A percentile compares a stretch with the other conserved stretches of the same genome.
phyloP scores from a whole-genome alignment of 1,140 invertebrate species.

The Nautilus pompilius region DNA sequence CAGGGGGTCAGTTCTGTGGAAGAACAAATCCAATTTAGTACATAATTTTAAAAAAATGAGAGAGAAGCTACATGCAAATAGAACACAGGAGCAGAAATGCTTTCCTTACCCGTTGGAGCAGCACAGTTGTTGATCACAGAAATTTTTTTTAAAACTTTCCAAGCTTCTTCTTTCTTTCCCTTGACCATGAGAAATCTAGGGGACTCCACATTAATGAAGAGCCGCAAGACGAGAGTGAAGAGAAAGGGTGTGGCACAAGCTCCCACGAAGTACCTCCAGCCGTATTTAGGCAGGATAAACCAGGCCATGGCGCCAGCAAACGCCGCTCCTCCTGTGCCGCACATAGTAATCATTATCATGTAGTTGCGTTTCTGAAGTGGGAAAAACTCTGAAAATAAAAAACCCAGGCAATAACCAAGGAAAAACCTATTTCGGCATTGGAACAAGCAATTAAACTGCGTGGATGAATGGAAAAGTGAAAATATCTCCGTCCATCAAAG shows the following conservation, averaged over 20 bases:
- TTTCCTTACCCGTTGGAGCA: conserved; percentile 27
- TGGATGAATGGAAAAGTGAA: too few relatives aligned
- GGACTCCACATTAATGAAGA: conserved; percentile 30
- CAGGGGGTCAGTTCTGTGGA: too few relatives aligned
- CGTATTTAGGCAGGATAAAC: conserved; percentile 29
- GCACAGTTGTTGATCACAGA: conserved; percentile 23
- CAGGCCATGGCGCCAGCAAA: conserved; percentile 37
- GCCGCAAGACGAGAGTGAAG: conserved; percentile 21
- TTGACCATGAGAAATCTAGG: conserved; percentile 39
- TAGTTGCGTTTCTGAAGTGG: conserved; percentile 32
- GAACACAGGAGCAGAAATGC: too few relatives aligned
- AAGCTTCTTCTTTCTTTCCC: conserved; percentile 22
- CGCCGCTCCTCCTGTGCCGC: conserved; percentile 41
- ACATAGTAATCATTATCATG: conserved; percentile 42
- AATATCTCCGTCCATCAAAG: too few relatives aligned
- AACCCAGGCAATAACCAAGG: background rate
- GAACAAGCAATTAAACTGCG: too few relatives aligned
- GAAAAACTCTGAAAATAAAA: conserved; percentile 38
- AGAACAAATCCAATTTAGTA: too few relatives aligned
- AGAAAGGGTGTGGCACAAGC: conserved; percentile 34
- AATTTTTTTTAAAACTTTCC: conserved; percentile 30
- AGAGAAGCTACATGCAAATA: too few relatives aligned
- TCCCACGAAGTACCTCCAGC: conserved; percentile 43
- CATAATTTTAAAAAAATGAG: too few relatives aligned
- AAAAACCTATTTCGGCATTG: too few relatives aligned